These are phyloP conservation scores for Ptychodera flava DNA, from an alignment of 35 echinoderm and acorn worm genomes.

Conservation along the genomic window DNA sequence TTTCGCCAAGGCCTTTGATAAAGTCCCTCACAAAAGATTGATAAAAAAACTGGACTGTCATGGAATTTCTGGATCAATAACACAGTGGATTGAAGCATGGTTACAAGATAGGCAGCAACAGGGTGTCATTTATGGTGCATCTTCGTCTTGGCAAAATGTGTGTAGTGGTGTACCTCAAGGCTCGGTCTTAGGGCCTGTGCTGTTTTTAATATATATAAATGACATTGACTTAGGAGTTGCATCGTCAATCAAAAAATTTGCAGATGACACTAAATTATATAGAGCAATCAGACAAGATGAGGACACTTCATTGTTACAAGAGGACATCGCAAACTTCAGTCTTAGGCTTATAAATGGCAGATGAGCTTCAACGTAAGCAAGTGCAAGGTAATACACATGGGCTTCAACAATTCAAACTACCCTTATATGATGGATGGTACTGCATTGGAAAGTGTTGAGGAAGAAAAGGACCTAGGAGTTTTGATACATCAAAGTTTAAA, in stretches of 20 bases:
- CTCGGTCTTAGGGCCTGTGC: not conserved
- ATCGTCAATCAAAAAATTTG: too few relatives aligned
- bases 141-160: not conserved
- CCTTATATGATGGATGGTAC: not conserved
- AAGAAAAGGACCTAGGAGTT: not conserved
- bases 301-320: too few relatives aligned
- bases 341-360: not conserved
- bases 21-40: not conserved
- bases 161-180: not conserved
- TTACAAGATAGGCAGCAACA: slow-evolving; percentile 4
- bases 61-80: not conserved
- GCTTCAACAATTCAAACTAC: not conserved
- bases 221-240: too few relatives aligned
- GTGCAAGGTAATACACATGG: not conserved
- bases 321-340: too few relatives aligned
- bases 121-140: not conserved
- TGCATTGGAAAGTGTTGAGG: not conserved
- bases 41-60: not conserved
- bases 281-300: too few relatives aligned
- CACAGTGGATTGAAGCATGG: slow-evolving; percentile 16
- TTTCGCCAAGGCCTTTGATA: slow-evolving; percentile 16
- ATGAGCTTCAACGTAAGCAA: slow-evolving; percentile 3
- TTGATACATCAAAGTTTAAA: too few relatives aligned
- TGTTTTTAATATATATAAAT: too few relatives aligned
- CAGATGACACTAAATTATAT: too few relatives aligned